These are phyloP conservation scores for Hirtodrosophila confusa DNA, from an alignment of 2,888 invertebrate species.

Conservation along the genomic window DNA sequence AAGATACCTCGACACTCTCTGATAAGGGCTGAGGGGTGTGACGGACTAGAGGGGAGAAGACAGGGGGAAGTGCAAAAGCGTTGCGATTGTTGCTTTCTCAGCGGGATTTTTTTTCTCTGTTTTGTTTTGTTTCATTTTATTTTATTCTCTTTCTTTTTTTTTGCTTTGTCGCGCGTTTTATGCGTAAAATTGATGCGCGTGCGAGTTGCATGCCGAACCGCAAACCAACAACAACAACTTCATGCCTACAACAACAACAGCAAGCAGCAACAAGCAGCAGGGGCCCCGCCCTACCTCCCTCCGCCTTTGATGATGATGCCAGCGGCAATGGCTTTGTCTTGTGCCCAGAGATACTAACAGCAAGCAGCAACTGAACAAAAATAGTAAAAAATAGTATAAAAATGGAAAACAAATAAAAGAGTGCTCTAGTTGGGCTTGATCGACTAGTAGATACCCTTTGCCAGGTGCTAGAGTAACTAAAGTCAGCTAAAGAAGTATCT, in stretches of 20 bases:
- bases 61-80: neutral
- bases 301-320: slow-evolving; percentile 26
- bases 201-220: slow-evolving; percentile 48
- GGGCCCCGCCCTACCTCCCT: too few species aligned
- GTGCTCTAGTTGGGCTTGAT: neutral
- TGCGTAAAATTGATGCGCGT: slow-evolving; percentile 57
- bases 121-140: neutral
- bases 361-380: too few species aligned
- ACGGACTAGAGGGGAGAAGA: neutral
- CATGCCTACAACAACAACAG: neutral
- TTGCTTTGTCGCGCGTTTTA: slow-evolving; percentile 49
- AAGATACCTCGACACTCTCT: slow-evolving; percentile 43
- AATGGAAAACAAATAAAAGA: slow-evolving; percentile 22
- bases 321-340: slow-evolving; percentile 61
- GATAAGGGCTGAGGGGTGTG: slow-evolving; percentile 34
- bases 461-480: too few species aligned
- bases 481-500: too few species aligned
- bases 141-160: neutral
- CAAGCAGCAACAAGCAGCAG: too few species aligned
- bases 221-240: slow-evolving; percentile 25
- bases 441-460: slow-evolving; percentile 6
- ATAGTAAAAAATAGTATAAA: slow-evolving; percentile 2
- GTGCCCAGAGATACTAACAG: slow-evolving; percentile 16
- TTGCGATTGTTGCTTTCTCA: slow-evolving; percentile 53
- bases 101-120: slow-evolving; percentile 13